These are phyloP conservation scores for Ariopsis seemanni DNA, from an alignment of 2,113 vertebrate genomes.

Conservation along the genomic window DNA sequence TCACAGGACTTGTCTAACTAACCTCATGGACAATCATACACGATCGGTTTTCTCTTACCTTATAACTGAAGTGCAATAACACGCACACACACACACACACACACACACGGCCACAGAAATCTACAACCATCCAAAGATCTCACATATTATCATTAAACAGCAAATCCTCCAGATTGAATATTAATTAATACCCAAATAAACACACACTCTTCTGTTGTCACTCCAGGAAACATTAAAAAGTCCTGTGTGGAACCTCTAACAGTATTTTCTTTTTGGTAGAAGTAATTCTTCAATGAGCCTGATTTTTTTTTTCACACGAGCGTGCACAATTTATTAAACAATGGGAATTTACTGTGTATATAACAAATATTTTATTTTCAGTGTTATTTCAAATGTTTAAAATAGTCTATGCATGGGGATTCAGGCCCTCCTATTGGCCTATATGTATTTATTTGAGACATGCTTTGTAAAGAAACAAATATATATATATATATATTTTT, in stretches of 20 bases:
- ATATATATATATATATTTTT: slow-evolving; percentile 51
- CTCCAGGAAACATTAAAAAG: too few relatives aligned
- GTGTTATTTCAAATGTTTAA: slow-evolving; percentile 23
- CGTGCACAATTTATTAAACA: slow-evolving; percentile 13
- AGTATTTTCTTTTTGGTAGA: background rate
- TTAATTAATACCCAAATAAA: background rate
- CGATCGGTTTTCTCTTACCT: background rate
- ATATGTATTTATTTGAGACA: slow-evolving; percentile 38
- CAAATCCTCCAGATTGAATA: background rate
- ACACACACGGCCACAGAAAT: slow-evolving; percentile 23
- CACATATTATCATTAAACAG: slow-evolving; percentile 37
- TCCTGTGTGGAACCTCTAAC: background rate
- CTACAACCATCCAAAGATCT: slow-evolving; percentile 60
- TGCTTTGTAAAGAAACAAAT: slow-evolving; percentile 57
- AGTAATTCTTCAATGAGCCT: background rate
- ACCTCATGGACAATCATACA: slow-evolving; percentile 41
- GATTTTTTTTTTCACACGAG: background rate
- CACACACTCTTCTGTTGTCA: background rate
- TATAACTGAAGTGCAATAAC: slow-evolving; percentile 65
- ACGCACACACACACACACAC: background rate
- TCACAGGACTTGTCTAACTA: slow-evolving; percentile 88
- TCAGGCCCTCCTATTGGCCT: slow-evolving; percentile 1
- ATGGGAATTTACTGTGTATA: slow-evolving; percentile 25
- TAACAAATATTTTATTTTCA: slow-evolving; percentile 26
- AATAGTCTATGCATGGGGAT: slow-evolving; percentile 46